Evolutionary conservation across 2,113 vertebrate species (phyloP).

Genomic region (Danionella cerebrum): DNA sequence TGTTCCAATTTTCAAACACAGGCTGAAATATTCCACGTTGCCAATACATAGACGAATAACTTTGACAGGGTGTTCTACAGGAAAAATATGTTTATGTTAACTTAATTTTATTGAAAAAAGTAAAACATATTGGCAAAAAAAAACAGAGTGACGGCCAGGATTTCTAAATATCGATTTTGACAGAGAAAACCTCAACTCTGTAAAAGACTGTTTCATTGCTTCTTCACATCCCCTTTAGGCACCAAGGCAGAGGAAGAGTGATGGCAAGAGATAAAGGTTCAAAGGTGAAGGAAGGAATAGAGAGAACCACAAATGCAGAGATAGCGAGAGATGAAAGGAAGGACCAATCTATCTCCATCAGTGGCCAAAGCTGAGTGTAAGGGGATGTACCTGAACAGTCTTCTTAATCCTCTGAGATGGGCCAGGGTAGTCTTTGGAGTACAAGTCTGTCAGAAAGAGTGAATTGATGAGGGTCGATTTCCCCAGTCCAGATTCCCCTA

Average conservation of each 20-base stretch:
- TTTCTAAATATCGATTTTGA: too few relatives aligned
- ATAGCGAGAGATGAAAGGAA: neutral
- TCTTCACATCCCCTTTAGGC: neutral
- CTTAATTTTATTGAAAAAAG: too few relatives aligned
- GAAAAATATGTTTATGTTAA: too few relatives aligned
- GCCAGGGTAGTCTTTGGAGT: conserved; percentile 69
- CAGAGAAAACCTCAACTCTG: too few relatives aligned
- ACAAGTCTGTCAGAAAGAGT: conserved; percentile 68
- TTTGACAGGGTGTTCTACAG: too few relatives aligned
- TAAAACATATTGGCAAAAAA: too few relatives aligned
- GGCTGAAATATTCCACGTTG: too few relatives aligned
- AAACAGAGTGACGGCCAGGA: too few relatives aligned
- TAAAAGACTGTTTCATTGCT: too few relatives aligned
- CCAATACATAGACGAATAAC: too few relatives aligned
- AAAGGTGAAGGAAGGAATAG: neutral
- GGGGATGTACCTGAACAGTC: conserved; percentile 63
- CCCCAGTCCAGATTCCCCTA: conserved; percentile 71
- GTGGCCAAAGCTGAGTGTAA: neutral
- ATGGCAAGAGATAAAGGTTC: neutral
- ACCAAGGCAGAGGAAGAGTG: neutral
- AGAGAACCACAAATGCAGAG: neutral
- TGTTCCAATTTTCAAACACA: too few relatives aligned
- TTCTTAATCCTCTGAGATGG: conserved; percentile 71
- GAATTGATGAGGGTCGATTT: conserved; percentile 75
- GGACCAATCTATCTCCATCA: neutral